Percentiles rank a stretch among this genome's conserved stretches.
Evolutionary conservation across 2,797 vertebrate genomes (phyloP).

Genomic region (Danio albolineatus): DNA sequence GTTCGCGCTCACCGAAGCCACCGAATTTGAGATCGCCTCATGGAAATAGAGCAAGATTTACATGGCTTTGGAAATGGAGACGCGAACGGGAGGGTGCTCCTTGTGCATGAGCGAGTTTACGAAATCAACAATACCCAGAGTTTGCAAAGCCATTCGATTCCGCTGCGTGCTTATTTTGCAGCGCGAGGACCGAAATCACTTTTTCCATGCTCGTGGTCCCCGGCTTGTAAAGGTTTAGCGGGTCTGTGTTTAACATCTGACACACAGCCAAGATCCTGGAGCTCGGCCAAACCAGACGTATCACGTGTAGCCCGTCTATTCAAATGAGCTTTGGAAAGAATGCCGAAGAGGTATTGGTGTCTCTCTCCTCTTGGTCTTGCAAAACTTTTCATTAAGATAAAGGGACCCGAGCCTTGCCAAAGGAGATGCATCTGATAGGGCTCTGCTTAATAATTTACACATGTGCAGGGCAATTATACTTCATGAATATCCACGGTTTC

Average conservation of each 20-base stretch:
- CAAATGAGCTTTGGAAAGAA: constrained; percentile 68
- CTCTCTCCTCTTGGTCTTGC: constrained; percentile 66
- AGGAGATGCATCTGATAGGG: constrained; percentile 79
- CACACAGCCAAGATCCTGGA: constrained; percentile 78
- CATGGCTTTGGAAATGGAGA: constrained; percentile 17
- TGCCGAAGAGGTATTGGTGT: constrained; percentile 71
- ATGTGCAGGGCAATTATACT: constrained; percentile 76
- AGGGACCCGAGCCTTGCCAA: constrained; percentile 69
- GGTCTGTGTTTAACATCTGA: constrained; percentile 84
- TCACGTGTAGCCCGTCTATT: constrained; percentile 78
- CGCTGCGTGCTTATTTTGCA: constrained; percentile 71
- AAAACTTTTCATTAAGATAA: constrained; percentile 80
- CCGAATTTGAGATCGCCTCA: constrained; percentile 28
- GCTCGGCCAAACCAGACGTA: constrained; percentile 71
- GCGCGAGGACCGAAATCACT: constrained; percentile 67
- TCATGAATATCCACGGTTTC: constrained; percentile 79
- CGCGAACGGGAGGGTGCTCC: constrained; percentile 6
- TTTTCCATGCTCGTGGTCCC: constrained; percentile 79
- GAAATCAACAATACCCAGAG: constrained; percentile 52
- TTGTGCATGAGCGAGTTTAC: constrained; percentile 29
- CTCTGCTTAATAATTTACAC: constrained; percentile 84
- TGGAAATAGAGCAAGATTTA: constrained; percentile 33
- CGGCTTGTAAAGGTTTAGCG: constrained; percentile 78
- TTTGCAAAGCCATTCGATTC: constrained; percentile 56
- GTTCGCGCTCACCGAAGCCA: constrained; percentile 53